phyloP scores from a whole-genome alignment of 2,113 vertebrate species.

The Dendropsophus ebraccatus region DNA sequence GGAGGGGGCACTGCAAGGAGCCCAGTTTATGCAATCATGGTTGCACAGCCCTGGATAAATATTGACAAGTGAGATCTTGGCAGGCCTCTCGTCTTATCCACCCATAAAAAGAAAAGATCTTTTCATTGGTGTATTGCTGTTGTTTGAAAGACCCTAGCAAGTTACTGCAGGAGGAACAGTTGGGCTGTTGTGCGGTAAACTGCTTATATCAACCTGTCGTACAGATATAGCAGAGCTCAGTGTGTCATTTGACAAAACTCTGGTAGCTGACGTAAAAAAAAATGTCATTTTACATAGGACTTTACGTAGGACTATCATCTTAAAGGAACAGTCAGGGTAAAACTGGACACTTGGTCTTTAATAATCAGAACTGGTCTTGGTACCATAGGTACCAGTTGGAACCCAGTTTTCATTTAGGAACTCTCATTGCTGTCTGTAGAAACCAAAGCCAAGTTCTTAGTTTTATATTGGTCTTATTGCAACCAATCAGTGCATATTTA shows the following conservation, averaged over 20 bases:
- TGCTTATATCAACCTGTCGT: not conserved
- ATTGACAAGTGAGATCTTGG: conserved; percentile 69
- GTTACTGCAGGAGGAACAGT: conserved; percentile 62
- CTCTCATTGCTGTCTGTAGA: too few species aligned
- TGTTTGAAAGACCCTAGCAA: conserved; percentile 60
- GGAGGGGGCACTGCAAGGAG: conserved; percentile 59
- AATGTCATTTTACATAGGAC: too few species aligned
- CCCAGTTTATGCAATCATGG: conserved; percentile 60
- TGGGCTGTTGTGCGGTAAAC: not conserved
- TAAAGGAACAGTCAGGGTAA: not conserved
- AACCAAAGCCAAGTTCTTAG: too few species aligned
- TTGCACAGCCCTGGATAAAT: conserved; percentile 70
- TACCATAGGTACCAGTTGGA: too few species aligned
- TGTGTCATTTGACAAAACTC: not conserved
- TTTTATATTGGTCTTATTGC: too few species aligned
- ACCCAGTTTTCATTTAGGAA: too few species aligned
- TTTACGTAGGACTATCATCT: too few species aligned
- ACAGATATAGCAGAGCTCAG: not conserved
- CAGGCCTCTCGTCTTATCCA: conserved; percentile 61
- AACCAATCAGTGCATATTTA: too few species aligned
- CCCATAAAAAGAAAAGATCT: conserved; percentile 64
- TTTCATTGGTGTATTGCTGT: conserved; percentile 55
- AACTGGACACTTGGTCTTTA: not conserved
- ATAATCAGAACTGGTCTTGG: too few species aligned
- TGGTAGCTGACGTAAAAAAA: too few species aligned